Evolutionary conservation across 2,888 invertebrate genomes (phyloP), one percentile per base, ranked within the genome.

Genomic region (Brachyptera putata): DNA sequence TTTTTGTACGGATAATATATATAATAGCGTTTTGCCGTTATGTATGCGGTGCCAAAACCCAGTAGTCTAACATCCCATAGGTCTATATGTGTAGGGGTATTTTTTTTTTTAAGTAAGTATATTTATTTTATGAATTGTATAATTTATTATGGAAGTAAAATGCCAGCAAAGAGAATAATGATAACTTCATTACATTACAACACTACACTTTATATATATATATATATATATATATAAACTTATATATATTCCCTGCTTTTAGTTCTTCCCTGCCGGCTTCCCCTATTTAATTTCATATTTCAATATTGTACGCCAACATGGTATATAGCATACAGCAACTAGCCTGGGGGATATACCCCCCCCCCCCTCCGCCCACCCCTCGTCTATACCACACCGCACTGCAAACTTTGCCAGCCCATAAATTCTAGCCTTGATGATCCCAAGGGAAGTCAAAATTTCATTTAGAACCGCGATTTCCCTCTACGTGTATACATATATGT

Each of bases 401-500:
- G 34, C 36, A 34, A 53, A 34, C 53, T 53, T 53, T 53, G 30
- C 34, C 53, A 53, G 36, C 16, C 22, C 53, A 53, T 59, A 59
- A 59, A 61, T 58, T 62, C 43, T 36, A 39, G 25, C 60, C 60
- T 58, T 63, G 56, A 61, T 61, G 61, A 61, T 61, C 62, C 60
- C 60, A 34, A 16, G 64, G 56, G 64, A 64, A 58, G 64, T 62
- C 62, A 62, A 60, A 64, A 64, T 64, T 64, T 64, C 64, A 64
- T 64, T 64, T 62, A 56, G 50, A 53, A 58, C 60, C 61, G 58
- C 61, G 63, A 61, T 61, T 63, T 61, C 57, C 58, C 57, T 57
- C 59, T 57, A 26, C 25, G 53, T 2, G n/a, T n/a, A n/a, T n/a
- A n/a, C n/a, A n/a, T n/a, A n/a, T n/a, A n/a, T n/a, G n/a, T n/a